These are phyloP conservation scores for Lates japonicus DNA, from an alignment of 2,797 vertebrate species.

Conservation along the genomic window DNA sequence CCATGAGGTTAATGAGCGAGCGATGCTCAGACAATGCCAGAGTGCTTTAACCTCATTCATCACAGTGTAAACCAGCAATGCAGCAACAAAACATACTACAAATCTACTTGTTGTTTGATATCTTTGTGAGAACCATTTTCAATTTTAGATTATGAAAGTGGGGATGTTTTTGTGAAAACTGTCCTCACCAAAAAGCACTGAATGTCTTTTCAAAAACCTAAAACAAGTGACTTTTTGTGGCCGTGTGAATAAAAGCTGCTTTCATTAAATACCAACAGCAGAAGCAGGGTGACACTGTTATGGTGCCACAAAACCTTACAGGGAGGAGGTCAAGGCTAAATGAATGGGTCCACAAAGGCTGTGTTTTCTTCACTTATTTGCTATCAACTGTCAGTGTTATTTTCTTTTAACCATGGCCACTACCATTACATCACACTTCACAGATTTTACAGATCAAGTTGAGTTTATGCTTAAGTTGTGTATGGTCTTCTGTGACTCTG, in stretches of 20 bases:
- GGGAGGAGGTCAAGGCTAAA: background rate
- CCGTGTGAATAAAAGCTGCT: background rate
- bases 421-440: no score
- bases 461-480: no score
- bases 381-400: no score
- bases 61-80: slow-evolving; percentile 36
- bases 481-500: no score
- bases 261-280: background rate
- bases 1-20: slow-evolving; percentile 52
- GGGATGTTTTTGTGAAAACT: background rate
- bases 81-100: background rate
- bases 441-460: no score
- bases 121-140: background rate
- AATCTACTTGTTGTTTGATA: background rate
- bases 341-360: background rate
- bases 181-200: background rate
- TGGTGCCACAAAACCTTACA: background rate
- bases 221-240: background rate
- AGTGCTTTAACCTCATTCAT: slow-evolving; percentile 39
- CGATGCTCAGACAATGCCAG: slow-evolving; percentile 22
- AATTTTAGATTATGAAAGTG: background rate
- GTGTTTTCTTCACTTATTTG: no score
- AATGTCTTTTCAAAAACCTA: background rate
- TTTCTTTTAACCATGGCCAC: no score
- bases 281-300: background rate